A percentile compares a stretch with the other conserved stretches of the same genome.
These are phyloP conservation scores for Pheosia gnoma DNA, from an alignment of 2,888 invertebrate genomes.

Conservation along the genomic window DNA sequence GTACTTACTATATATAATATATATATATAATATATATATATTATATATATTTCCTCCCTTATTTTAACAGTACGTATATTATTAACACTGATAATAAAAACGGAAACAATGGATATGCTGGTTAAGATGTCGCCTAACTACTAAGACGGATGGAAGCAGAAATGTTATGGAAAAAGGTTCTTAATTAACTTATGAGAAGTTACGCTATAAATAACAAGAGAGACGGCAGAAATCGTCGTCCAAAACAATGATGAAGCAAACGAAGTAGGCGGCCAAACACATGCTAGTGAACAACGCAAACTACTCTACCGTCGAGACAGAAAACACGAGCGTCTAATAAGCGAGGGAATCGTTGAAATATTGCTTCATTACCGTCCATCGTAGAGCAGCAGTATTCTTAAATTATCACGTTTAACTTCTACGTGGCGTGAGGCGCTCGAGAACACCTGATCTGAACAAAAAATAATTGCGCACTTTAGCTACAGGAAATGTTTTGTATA, in stretches of 20 bases:
- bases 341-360: conserved; percentile 48
- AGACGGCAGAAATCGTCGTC: conserved; percentile 42
- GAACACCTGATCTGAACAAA: conserved; percentile 59
- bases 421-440: conserved; percentile 50
- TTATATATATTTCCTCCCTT: too few species aligned
- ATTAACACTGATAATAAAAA: too few species aligned
- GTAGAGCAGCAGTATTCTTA: conserved; percentile 54
- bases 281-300: conserved; percentile 49
- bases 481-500: conserved; percentile 56
- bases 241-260: conserved; percentile 55
- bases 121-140: background rate
- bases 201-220: conserved; percentile 33
- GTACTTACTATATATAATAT: too few species aligned
- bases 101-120: too few species aligned
- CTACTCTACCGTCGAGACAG: conserved; percentile 57
- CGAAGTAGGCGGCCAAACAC: conserved; percentile 26
- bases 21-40: too few species aligned
- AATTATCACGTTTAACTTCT: conserved; percentile 60
- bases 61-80: too few species aligned
- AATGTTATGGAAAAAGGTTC: conserved; percentile 8
- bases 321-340: conserved; percentile 51
- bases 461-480: conserved; percentile 58
- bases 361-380: conserved; percentile 52
- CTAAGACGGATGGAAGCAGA: background rate
- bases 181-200: conserved; percentile 27